Evolutionary conservation across 1,140 invertebrate genomes (phyloP), one percentile per base, ranked within the genome.

Genomic region (Aleiodes sp.): DNA sequence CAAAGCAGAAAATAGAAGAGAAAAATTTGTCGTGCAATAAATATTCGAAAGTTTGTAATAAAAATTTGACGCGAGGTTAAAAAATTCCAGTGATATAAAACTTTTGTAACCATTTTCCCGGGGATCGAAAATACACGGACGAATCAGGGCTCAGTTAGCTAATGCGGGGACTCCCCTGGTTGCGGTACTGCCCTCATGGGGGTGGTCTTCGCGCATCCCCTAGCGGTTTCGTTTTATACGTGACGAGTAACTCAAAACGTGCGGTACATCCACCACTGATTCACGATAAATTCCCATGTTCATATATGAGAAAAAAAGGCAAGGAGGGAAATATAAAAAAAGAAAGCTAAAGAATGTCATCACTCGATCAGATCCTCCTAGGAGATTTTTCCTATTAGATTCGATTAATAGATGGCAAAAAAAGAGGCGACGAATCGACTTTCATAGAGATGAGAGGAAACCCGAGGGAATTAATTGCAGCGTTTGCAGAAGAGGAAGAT

Each of bases 121-220:
- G 74, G 78, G 14, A 21, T 52, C 1, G 3, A 77, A 75, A 75
- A 78, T 79, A 68, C 71, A 72, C 57, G 71, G 70, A 74, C 76
- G 80, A 82, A 82, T 82, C 78, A 82, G 80, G 75, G 73, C 76
- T 73, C 73, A 79, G 80, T 81, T 81, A 82, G 75, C 77, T 82
- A 82, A 81, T 82, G 76, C 77, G 72, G 46, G 46, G 70, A 72
- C 65, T 70, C 72, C 46, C 46, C 46, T 52, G 46, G 1, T 67
- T 71, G 69, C 74, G 73, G 75, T 71, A 82, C 78, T 74, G 74
- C 78, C 74, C 79, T 73, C 77, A 62, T 70, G 78, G 76, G 80
- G 74, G 67, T 73, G 76, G 75, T 76, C 77, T 59, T 61, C 64
- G 16, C 56, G 62, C 73, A 52, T 52, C 46, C 46, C 46, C 31